phyloP scores from a whole-genome alignment of 2,888 invertebrate species.

The Lydus trimaculatus region DNA sequence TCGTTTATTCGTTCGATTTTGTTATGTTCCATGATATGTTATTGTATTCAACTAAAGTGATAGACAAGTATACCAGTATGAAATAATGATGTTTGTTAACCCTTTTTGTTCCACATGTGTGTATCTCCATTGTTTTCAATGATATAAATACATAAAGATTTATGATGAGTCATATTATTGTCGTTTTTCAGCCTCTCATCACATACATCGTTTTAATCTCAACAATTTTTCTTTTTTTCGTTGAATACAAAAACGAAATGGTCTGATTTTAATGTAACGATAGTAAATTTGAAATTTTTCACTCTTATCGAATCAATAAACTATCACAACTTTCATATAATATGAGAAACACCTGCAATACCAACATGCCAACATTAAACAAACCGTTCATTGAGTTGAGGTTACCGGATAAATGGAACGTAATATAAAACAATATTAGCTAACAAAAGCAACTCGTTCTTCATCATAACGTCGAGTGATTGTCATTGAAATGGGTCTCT shows the following conservation, averaged over 20 bases:
- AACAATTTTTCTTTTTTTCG: not conserved
- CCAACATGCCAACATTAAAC: not conserved
- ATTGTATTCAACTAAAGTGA: not conserved
- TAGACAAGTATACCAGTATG: conserved; percentile 6
- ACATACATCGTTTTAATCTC: not conserved
- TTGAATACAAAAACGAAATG: not conserved
- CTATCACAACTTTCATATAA: not conserved
- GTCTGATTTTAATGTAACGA: not conserved
- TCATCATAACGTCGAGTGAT: not conserved
- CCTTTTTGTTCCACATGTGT: conserved; percentile 5
- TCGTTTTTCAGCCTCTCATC: not conserved
- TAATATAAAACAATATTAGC: conserved; percentile 4
- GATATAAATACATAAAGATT: conserved; percentile 5
- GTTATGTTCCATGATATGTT: not conserved
- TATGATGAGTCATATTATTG: not conserved
- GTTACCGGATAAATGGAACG: not conserved
- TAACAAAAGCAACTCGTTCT: conserved; percentile 1
- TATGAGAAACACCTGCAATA: not conserved
- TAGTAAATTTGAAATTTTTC: not conserved
- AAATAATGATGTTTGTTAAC: not conserved
- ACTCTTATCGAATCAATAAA: not conserved
- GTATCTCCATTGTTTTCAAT: conserved; percentile 5
- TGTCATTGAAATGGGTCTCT: not conserved
- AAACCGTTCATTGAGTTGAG: not conserved
- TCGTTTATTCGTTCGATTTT: not conserved